Percentiles rank a stretch among this genome's conserved stretches.
Conservation (phyloP, 64 coral and sea anemone genomes). For the Stichodactyla mertensii region DNA sequence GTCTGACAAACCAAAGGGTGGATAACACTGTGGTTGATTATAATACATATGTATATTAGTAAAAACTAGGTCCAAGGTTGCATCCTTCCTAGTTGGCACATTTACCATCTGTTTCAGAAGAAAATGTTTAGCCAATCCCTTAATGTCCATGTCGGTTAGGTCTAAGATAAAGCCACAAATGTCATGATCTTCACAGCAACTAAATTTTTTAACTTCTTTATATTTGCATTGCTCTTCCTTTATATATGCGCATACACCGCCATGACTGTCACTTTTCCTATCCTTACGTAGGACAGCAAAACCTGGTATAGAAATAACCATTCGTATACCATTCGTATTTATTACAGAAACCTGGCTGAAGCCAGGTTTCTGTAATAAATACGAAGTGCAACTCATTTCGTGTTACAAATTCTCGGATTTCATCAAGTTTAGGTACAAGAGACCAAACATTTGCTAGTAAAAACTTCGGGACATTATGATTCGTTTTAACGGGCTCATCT, state of each 20-base stretch:
- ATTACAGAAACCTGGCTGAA: too few species aligned
- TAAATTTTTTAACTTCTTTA: conserved; percentile 26
- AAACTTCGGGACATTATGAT: too few species aligned
- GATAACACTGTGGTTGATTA: too few species aligned
- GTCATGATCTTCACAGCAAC: conserved; percentile 15
- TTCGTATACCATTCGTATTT: too few species aligned
- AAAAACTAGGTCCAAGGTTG: too few species aligned
- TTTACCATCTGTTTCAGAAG: too few species aligned
- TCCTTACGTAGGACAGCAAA: conserved; percentile 24
- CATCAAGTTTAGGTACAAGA: conserved; percentile 42
- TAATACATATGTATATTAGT: too few species aligned
- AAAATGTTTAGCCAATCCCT: too few species aligned
- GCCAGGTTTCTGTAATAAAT: conserved; percentile 46
- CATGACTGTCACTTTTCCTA: conserved; percentile 7
- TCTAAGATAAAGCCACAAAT: conserved; percentile 31
- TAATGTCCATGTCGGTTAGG: not conserved
- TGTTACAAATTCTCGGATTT: not conserved
- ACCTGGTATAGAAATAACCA: conserved; percentile 32
- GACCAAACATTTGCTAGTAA: not conserved
- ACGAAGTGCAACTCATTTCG: conserved; percentile 24
- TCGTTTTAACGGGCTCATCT: too few species aligned
- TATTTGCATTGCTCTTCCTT: conserved; percentile 33
- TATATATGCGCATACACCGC: conserved; percentile 44
- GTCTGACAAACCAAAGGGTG: too few species aligned
- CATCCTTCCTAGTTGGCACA: too few species aligned